Evolutionary conservation across 2,797 vertebrate genomes (phyloP), one percentile per base, ranked within the genome.

Genomic region (Micromesistius poutassou): DNA sequence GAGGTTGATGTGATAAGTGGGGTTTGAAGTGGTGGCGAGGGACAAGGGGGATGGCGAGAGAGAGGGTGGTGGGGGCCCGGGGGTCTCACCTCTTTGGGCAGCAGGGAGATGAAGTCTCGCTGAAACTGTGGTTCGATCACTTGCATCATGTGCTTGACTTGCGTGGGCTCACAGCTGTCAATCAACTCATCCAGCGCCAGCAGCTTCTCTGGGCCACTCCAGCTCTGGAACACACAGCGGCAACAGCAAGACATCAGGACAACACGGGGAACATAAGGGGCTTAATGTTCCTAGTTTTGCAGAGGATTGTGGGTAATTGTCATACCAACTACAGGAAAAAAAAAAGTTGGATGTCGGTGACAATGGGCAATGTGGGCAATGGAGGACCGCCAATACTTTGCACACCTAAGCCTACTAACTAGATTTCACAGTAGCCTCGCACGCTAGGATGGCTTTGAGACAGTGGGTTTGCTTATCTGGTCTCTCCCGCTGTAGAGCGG

Each of bases 61-160:
- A n/a, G 55, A 62, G 55, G 13, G 13, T 50, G 70, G 73, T 71
- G 70, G 79, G 68, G 36, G n/a, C n/a, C n/a, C n/a, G 30, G 1
- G 77, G 70, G 76, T 90, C 96, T 95, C 91, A 99, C 98, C 97
- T 99, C 98, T 97, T 98, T 99, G 89, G 98, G 98, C 87, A 99
- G 96, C 94, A 99, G 94, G 81, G 98, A 99, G 92, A 99, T 99
- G 93, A 99, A 99, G 94, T 99, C 98, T 91, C 98, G 95, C 90
- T 99, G 98, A 94, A 99, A 99, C 93, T 99, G 98, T 68, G 98
- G 98, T 92, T 99, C 98, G 87, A 99, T 99, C 91, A 99, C 98
- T 95, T 99, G 98, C 98, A 99, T 99, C 97, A 99, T 99, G 90
- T 99, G 98, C 93, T 99, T 99, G 81, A 99, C 98, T 95, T 99